phyloP scores from a whole-genome alignment of 2,888 invertebrate genomes.

The Scaptomyza polygonia region DNA sequence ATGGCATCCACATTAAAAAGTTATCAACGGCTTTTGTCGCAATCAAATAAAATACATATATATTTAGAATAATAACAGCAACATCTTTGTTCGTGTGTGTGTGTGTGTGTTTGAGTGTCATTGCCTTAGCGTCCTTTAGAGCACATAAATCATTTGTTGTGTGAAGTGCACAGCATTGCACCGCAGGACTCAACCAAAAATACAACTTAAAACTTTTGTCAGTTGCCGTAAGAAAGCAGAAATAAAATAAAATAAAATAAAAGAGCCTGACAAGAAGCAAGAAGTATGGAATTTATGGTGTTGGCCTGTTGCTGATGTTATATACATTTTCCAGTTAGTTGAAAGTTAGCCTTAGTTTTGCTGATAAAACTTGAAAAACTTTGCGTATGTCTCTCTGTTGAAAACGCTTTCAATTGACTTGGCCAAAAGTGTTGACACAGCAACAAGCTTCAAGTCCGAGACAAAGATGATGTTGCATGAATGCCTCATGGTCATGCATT shows the following conservation, averaged over 20 bases:
- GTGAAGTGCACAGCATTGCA: constrained; percentile 22
- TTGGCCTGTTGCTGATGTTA: constrained; percentile 37
- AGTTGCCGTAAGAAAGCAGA: not conserved
- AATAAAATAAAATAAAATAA: not conserved
- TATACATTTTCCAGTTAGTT: constrained; percentile 6
- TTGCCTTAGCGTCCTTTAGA: constrained; percentile 26
- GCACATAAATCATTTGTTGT: constrained; percentile 45
- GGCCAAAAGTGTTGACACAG: constrained; percentile 49
- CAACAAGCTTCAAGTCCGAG: constrained; percentile 17
- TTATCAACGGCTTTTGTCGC: constrained; percentile 16
- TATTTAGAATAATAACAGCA: constrained; percentile 13
- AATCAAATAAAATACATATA: no score
- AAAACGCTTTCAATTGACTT: constrained; percentile 49
- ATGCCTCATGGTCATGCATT: constrained; percentile 10
- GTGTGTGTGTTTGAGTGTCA: not conserved
- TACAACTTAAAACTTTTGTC: not conserved
- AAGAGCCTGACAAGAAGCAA: not conserved
- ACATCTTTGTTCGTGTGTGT: not conserved
- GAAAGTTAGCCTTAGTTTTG: constrained; percentile 11
- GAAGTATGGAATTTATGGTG: constrained; percentile 25
- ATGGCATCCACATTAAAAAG: constrained; percentile 34
- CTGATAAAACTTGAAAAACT: constrained; percentile 22
- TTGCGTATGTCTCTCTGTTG: constrained; percentile 21
- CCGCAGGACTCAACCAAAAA: not conserved
- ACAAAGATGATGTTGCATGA: constrained; percentile 7